phyloP scores from a whole-genome alignment of 2,113 vertebrate genomes.

The Copsychus sechellarum region DNA sequence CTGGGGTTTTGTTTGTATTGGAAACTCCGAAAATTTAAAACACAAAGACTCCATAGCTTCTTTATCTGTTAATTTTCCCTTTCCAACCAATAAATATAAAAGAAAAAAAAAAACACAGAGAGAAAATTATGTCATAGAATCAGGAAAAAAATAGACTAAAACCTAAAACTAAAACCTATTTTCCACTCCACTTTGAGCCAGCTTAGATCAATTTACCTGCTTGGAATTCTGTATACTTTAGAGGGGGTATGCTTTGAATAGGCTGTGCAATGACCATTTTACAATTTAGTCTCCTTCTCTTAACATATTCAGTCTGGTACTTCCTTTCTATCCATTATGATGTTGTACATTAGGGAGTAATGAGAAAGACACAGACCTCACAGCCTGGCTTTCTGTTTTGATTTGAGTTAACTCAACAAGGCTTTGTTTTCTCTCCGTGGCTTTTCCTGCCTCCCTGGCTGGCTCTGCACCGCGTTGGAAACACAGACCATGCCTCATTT shows the following conservation, averaged over 20 bases:
- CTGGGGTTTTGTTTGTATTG: neutral
- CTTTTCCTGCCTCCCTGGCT: neutral
- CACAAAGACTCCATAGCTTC: neutral
- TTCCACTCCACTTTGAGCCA: neutral
- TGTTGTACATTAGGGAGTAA: neutral
- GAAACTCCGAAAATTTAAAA: neutral
- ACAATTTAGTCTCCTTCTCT: neutral
- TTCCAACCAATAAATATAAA: neutral
- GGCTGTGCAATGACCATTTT: neutral
- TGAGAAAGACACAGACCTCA: neutral
- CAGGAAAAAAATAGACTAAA: neutral
- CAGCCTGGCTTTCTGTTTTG: neutral
- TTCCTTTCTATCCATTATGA: neutral
- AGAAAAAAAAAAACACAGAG: neutral
- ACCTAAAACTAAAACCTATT: neutral
- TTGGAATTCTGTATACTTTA: neutral
- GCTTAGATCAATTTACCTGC: neutral
- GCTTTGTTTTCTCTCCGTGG: neutral
- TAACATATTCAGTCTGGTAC: neutral
- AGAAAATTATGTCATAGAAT: neutral
- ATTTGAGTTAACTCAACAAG: neutral
- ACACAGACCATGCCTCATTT: neutral
- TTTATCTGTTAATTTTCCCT: neutral
- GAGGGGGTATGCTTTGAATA: neutral
- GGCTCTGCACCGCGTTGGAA: fast-evolving